Evolutionary conservation across 2,113 vertebrate species (phyloP), one percentile per base, ranked within the genome.

Genomic region (Entelurus aequoreus): DNA sequence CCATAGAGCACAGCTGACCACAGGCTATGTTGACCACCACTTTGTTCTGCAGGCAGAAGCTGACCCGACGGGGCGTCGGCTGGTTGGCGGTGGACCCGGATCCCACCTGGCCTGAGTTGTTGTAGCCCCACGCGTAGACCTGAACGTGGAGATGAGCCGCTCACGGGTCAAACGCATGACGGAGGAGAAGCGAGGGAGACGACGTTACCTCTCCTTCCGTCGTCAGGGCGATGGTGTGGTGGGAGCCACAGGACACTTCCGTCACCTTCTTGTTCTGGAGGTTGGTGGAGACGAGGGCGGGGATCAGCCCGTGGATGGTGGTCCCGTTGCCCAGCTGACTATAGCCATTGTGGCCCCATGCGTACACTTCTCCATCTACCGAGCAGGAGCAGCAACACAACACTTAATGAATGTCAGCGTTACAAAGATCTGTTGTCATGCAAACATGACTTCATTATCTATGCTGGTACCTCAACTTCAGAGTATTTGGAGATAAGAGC

Each of bases 41-140:
- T 88, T 98, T 99, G 82, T 90, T 96, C 77, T 99, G 97, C 60
- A 99, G 82, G 77, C 94, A 97, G 84, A 93, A 93, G 53, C 94
- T 96, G 75, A 99, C 96, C 78, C 94, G 90, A 38, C 95, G 91
- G 2, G 97, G 97, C 3, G 95, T 98, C 1, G 95, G 93, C 4
- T 99, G 97, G 82, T 98, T 99, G 75, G 93, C 94, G 35, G 95
- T 99, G 16, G 96, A 98, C 5, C 96, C 96, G 6, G 97, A 99
- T 9, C 97, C 96, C 54, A 99, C 94, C 84, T 99, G 97, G 44
- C 97, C 97, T 0, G 95, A 98, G 85, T 98, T 99, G 80, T 99
- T 99, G 85, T 98, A 98, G 52, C 96, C 97, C 97, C 97, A 98
- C 0, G 96, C 94, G 57, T 89, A 99, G 1, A 99, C 94, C 97